phyloP scores from a whole-genome alignment of 2,797 vertebrate genomes.

The Gastrophryne carolinensis region DNA sequence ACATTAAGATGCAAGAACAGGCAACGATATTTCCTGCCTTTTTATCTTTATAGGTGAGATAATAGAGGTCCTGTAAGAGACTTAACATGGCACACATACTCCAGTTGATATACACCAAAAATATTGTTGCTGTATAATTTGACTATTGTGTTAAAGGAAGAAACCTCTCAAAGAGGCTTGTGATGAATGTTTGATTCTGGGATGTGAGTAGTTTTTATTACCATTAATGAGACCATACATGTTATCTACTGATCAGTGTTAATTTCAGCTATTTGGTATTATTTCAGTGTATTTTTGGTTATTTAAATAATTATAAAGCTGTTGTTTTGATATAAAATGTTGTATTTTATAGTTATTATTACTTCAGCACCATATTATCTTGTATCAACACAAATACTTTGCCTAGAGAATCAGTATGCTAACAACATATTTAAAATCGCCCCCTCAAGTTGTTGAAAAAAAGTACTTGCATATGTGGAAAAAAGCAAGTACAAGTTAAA shows the following conservation, averaged over 20 bases:
- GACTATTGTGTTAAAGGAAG: conserved; percentile 12
- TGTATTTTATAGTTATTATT: conserved; percentile 20
- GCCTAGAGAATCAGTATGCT: not conserved
- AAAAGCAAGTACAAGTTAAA: too few species aligned
- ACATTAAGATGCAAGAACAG: conserved; percentile 29
- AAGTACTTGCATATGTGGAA: not conserved
- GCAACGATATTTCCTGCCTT: conserved; percentile 14
- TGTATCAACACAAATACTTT: too few species aligned
- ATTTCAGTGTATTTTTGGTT: conserved; percentile 49
- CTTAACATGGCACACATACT: conserved; percentile 19
- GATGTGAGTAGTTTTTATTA: conserved; percentile 26
- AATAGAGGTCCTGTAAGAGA: conserved; percentile 3
- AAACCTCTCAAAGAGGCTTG: conserved; percentile 7
- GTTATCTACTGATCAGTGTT: conserved; percentile 50
- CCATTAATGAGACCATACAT: conserved; percentile 30
- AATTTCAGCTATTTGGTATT: conserved; percentile 45
- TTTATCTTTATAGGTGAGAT: conserved; percentile 23
- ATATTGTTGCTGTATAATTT: conserved; percentile 36
- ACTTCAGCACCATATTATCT: too few species aligned
- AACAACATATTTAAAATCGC: not conserved
- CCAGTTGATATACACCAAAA: conserved; percentile 42
- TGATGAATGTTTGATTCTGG: conserved; percentile 26
- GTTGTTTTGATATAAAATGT: conserved; percentile 41
- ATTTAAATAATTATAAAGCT: conserved; percentile 52
- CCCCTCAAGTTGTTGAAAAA: not conserved